A percentile compares a stretch with the other conserved stretches of the same genome.
Evolutionary conservation across 1,140 invertebrate species (phyloP).

Genomic region (Hormaphis cornu): DNA sequence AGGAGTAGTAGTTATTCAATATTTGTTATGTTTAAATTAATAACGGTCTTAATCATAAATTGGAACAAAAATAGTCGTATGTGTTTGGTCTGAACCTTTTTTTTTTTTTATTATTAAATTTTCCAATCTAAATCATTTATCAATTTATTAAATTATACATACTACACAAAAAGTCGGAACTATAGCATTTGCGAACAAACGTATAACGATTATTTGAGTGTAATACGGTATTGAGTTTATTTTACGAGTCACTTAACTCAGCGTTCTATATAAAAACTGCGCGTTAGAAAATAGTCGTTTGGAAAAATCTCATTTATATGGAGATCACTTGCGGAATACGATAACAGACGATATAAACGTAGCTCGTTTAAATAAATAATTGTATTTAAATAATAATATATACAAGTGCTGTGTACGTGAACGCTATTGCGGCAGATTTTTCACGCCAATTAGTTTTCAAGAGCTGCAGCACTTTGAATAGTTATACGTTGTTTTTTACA

Average conservation of each 20-base stretch:
- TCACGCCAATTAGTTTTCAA: background rate
- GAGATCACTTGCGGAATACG: constrained; percentile 2
- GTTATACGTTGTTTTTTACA: too few relatives aligned
- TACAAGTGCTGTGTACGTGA: too few relatives aligned
- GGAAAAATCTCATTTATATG: constrained; percentile 18
- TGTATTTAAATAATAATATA: too few relatives aligned
- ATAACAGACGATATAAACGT: background rate
- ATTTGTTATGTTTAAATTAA: too few relatives aligned
- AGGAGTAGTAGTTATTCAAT: too few relatives aligned
- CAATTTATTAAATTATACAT: too few relatives aligned
- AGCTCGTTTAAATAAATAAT: background rate
- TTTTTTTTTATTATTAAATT: too few relatives aligned
- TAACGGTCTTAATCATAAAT: too few relatives aligned
- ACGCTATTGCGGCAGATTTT: background rate
- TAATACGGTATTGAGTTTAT: background rate
- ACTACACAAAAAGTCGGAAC: background rate
- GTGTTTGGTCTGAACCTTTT: too few relatives aligned
- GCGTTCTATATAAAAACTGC: constrained; percentile 9
- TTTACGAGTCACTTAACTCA: constrained; percentile 25
- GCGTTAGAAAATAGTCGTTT: constrained; percentile 11
- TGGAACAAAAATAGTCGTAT: too few relatives aligned
- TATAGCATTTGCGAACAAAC: background rate
- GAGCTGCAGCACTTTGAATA: too few relatives aligned
- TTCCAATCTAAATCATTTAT: too few relatives aligned
- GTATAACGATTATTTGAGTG: background rate